Evolutionary conservation across 2,888 invertebrate genomes (phyloP), one percentile per base, ranked within the genome.

Genomic region (Parnassius smintheus): DNA sequence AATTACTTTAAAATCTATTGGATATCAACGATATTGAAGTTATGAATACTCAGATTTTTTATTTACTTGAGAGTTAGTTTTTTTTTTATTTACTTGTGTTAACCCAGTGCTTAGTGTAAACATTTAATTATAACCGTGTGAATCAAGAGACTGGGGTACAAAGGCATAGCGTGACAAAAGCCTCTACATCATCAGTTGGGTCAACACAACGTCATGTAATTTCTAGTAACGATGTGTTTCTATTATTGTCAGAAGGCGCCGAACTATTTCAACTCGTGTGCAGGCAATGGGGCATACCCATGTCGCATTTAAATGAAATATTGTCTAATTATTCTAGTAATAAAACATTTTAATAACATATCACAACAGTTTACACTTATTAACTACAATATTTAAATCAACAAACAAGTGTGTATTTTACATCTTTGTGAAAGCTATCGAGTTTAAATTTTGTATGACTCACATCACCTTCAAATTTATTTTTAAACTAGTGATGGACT

Each of bases 221-320:
- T 87, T 86, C 82, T 77, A 83, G 80, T 88, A 89, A 88, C 86
- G 81, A 87, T 75, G 83, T 90, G 87, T 88, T 89, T 87, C 77
- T 87, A 81, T 86, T 82, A 84, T 82, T 86, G 86, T 86, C 82
- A 85, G 75, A 73, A 75, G 77, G 76, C 76, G 76, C 75, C 74
- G 69, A 71, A 70, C 66, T 69, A 69, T 71, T 67, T 65, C 65
- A 68, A 60, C 59, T 62, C 55, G 54, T 61, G 62, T 58, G 35
- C 35, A 52, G 25, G 54, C 49, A 58, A 58, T 49, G 22, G 46
- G 22, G 18, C 59, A 55, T 59, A 59, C 59, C 50, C 35, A 55
- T 55, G 49, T 63, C 49, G 35, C 45, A 51, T 63, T 59, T 59
- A 7, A 55, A 50, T 58, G 46, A 59, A 63, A 49, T 59, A 63